A percentile compares a stretch with the other conserved stretches of the same genome.
Conservation (phyloP, 2,888 invertebrate species). For the Apamea anceps region DNA sequence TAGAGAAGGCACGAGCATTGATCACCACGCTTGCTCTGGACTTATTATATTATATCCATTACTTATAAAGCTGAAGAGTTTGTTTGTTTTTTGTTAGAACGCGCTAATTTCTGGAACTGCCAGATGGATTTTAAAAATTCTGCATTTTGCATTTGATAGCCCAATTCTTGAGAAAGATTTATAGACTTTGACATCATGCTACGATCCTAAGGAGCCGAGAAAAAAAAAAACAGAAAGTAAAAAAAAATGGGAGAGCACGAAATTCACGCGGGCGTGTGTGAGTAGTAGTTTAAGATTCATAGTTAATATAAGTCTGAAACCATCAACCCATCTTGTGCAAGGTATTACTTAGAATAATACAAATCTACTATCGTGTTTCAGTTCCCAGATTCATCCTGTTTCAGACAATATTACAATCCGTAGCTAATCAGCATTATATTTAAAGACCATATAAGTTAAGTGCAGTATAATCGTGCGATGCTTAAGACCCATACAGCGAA, state of each 20-base stretch:
- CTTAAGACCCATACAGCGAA: slow-evolving; percentile 34
- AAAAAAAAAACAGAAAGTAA: too few relatives aligned
- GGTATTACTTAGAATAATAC: too few relatives aligned
- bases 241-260: too few relatives aligned
- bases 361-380: neutral
- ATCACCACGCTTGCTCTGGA: too few relatives aligned
- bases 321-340: neutral
- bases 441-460: slow-evolving; percentile 18
- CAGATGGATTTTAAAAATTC: neutral
- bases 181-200: too few relatives aligned
- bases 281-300: neutral
- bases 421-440: slow-evolving; percentile 20
- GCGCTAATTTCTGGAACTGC: neutral
- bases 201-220: too few relatives aligned
- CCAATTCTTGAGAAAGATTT: too few relatives aligned
- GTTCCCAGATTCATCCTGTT: neutral
- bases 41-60: neutral
- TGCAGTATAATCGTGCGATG: slow-evolving; percentile 3
- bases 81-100: too few relatives aligned
- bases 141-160: too few relatives aligned
- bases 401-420: neutral
- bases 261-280: neutral
- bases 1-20: neutral
- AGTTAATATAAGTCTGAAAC: neutral
- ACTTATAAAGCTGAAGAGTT: too few relatives aligned